Evolutionary conservation across 2,888 invertebrate species (phyloP).

Genomic region (Beris morrisii): DNA sequence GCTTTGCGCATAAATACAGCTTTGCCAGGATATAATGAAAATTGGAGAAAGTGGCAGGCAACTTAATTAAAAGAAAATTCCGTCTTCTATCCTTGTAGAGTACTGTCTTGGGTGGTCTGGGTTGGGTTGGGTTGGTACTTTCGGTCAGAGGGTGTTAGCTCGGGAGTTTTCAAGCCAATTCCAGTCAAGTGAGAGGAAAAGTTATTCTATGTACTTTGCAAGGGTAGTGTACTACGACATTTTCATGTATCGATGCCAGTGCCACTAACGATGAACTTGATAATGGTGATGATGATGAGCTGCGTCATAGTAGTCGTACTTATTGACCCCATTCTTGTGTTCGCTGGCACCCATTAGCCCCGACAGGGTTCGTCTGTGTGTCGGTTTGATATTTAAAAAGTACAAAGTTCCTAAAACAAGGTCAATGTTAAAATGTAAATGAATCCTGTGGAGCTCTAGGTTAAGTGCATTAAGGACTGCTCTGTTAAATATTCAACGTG

Average conservation of each 20-base stretch:
- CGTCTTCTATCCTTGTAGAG: conserved; percentile 10
- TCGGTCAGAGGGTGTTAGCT: background rate
- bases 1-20: conserved; percentile 16
- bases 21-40: conserved; percentile 34
- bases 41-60: conserved; percentile 38
- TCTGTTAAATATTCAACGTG: too few relatives aligned
- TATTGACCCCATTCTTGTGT: conserved; percentile 17
- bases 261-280: conserved; percentile 18
- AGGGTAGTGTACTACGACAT: too few relatives aligned
- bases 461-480: conserved; percentile 34
- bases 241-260: conserved; percentile 25
- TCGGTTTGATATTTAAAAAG: conserved; percentile 34
- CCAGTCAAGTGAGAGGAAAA: conserved; percentile 34
- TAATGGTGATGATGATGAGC: conserved; percentile 38
- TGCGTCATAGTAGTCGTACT: conserved; percentile 31
- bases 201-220: conserved; percentile 15
- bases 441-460: conserved; percentile 30
- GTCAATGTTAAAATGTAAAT: conserved; percentile 40
- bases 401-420: conserved; percentile 37
- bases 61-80: conserved; percentile 40
- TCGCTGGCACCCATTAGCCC: conserved; percentile 16
- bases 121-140: background rate
- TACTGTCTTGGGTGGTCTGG: conserved; percentile 20
- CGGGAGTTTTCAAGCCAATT: background rate
- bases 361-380: conserved; percentile 22